phyloP scores from a whole-genome alignment of 1,140 invertebrate species.

The Paramacrobiotus metropolitanus region DNA sequence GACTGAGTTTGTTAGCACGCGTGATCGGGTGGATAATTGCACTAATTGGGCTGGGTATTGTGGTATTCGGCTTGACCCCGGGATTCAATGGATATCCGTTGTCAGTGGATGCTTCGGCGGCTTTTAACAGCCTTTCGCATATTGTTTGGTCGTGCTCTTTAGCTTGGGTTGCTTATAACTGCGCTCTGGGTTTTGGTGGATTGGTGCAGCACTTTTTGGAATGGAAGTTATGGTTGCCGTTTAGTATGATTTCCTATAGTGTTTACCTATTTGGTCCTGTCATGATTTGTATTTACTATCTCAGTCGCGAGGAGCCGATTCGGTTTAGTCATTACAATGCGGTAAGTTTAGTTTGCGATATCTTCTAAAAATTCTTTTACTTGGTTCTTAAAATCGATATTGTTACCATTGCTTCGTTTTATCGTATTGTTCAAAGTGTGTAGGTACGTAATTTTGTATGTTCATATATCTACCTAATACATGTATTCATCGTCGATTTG shows the following conservation, averaged over 20 bases:
- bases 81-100: constrained; percentile 4
- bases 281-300: not conserved
- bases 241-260: not conserved
- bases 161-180: not conserved
- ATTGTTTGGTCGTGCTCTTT: not conserved
- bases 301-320: not conserved
- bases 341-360: not conserved
- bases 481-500: too few species aligned
- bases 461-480: too few species aligned
- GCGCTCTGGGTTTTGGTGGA: not conserved
- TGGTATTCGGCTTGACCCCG: not conserved
- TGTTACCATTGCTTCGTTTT: not conserved
- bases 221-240: not conserved
- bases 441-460: too few species aligned
- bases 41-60: not conserved
- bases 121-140: constrained; percentile 3
- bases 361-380: not conserved
- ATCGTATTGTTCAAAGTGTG: too few species aligned
- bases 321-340: not conserved
- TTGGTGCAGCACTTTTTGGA: not conserved
- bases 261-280: not conserved
- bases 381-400: not conserved
- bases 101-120: constrained; percentile 1
- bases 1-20: not conserved
- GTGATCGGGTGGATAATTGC: not conserved